Evolutionary conservation across 2,888 invertebrate genomes (phyloP).

Genomic region (Lycophotia porphyrea): DNA sequence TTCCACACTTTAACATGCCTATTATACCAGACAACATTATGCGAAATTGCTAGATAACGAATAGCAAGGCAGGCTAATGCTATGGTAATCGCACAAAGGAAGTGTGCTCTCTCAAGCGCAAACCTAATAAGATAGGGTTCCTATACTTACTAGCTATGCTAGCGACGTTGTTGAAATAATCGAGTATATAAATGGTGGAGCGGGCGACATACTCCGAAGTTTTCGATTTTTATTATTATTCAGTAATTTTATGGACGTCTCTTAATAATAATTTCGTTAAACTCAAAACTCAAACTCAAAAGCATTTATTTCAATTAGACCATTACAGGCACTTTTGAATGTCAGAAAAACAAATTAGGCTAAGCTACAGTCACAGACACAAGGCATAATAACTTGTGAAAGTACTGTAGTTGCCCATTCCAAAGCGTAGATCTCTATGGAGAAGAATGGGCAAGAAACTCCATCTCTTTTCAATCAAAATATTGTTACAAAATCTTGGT

Average conservation of each 20-base stretch:
- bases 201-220: not conserved
- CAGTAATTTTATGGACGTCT: too few species aligned
- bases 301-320: too few species aligned
- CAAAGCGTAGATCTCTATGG: too few species aligned
- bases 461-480: too few species aligned
- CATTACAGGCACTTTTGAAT: too few species aligned
- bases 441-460: too few species aligned
- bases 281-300: too few species aligned
- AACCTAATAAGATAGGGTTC: constrained; percentile 20
- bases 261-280: not conserved
- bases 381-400: too few species aligned
- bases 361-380: too few species aligned
- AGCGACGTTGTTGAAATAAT: constrained; percentile 6
- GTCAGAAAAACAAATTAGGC: too few species aligned
- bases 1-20: not conserved
- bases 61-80: not conserved
- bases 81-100: constrained; percentile 38
- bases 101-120: constrained; percentile 28
- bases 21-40: not conserved
- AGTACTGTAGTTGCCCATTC: too few species aligned
- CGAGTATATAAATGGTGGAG: not conserved
- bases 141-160: not conserved
- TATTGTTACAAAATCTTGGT: too few species aligned
- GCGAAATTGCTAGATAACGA: not conserved
- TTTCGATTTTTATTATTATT: not conserved